phyloP scores from a whole-genome alignment of 2,888 invertebrate species.

The Idaea biselata region DNA sequence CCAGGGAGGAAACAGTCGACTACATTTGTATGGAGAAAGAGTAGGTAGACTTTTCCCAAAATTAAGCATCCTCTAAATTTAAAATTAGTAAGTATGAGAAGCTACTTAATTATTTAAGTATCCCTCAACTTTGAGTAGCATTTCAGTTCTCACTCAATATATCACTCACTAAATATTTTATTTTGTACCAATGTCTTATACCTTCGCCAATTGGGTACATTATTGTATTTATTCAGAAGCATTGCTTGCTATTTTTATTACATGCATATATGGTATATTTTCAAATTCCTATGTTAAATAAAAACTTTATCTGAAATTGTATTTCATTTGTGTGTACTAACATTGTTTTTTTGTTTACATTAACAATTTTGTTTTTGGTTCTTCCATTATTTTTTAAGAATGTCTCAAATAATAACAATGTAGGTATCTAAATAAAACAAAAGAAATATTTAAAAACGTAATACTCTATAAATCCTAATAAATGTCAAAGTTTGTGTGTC shows the following conservation, averaged over 20 bases:
- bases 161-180: background rate
- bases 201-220: background rate
- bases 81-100: too few relatives aligned
- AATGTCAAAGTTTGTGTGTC: too few relatives aligned
- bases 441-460: background rate
- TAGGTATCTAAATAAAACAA: background rate
- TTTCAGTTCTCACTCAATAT: background rate
- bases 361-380: background rate
- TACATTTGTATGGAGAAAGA: too few relatives aligned
- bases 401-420: background rate
- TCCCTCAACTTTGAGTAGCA: background rate
- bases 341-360: conserved; percentile 16
- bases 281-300: conserved; percentile 45
- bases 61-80: too few relatives aligned
- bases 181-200: background rate
- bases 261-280: conserved; percentile 28
- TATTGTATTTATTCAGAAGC: conserved; percentile 11
- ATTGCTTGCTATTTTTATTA: conserved; percentile 31
- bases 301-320: conserved; percentile 34
- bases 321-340: background rate
- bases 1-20: too few relatives aligned
- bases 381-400: background rate
- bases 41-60: too few relatives aligned
- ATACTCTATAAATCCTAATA: background rate
- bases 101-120: too few relatives aligned